Base-by-base conservation (phyloP, 2,797 vertebrate species). In the Anomalospiza imberbis region DNA sequence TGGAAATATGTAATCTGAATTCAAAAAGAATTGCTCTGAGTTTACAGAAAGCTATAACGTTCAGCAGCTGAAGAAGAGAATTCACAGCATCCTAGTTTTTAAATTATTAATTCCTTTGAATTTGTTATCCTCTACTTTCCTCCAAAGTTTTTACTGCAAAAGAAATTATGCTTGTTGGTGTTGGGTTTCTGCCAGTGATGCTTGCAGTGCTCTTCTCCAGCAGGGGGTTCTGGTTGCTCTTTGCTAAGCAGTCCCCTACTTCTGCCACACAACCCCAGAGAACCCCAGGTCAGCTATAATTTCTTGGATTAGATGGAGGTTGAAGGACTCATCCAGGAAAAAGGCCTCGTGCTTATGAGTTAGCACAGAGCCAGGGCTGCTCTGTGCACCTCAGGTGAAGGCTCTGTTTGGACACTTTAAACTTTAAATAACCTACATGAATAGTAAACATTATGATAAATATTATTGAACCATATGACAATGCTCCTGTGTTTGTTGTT, bases 1-100 rank as follows among this genome's bases (percentile, higher is more conserved):
- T 95, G 91, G 79, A 90, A 92, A 92, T 44, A 63, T 14, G 53
- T 81, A 94, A 94, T 93, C 93, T 96, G 93, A 95, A 96, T 96
- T 96, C 96, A 54, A 96, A 97, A 96, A 94, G 91, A 73, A 82
- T 81, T 90, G 38, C 72, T 94, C 75, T 70, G 91, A 81, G 42
- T 60, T 38, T 78, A 82, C 57, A 48, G 65, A 81, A 38, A 86
- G 34, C 72, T 68, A 2, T 74, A 89, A 67, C 7, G 2, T 82
- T 91, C 55, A 60, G 28, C 11, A 38, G 36, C 22, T 78, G 78
- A 95, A 94, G 51, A 94, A 77, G 85, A 95, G 55, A 89, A 96
- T 83, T 91, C 79, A 85, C 58, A 31, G 12, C 72, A 94, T 94
- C 54, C 40, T 94, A 85, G 67, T 11, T 47, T 65, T 91, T 95